A percentile compares a stretch with the other conserved stretches of the same genome.
Conservation (phyloP, 1,140 invertebrate genomes). For the Bombus impatiens region DNA sequence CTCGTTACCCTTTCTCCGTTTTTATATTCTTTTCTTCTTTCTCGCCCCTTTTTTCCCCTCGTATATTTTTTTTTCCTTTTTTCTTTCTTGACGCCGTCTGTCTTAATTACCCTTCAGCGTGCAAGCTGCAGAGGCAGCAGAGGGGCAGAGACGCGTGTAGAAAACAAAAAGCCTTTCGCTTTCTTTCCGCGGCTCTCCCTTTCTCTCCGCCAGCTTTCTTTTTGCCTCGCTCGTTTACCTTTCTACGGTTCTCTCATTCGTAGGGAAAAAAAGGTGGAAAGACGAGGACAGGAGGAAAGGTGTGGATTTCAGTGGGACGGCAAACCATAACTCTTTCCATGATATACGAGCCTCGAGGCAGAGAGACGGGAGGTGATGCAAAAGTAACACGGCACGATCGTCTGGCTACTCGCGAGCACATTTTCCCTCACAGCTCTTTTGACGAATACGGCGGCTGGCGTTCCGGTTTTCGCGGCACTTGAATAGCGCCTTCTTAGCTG, state of each 20-base stretch:
- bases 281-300: constrained; percentile 33
- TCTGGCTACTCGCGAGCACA: constrained; percentile 52
- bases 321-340: constrained; percentile 65
- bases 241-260: constrained; percentile 23
- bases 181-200: neutral
- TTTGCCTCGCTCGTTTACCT: constrained; percentile 16
- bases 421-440: constrained; percentile 62
- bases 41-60: neutral
- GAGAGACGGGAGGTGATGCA: constrained; percentile 59
- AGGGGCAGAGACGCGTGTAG: neutral
- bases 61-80: neutral
- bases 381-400: constrained; percentile 66
- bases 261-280: constrained; percentile 29
- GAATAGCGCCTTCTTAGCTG: constrained; percentile 60
- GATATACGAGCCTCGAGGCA: constrained; percentile 61
- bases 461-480: constrained; percentile 42
- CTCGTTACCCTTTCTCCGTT: constrained; percentile 40
- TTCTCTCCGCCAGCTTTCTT: neutral
- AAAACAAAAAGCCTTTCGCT: constrained; percentile 48
- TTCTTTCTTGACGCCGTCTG: constrained; percentile 39
- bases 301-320: constrained; percentile 61
- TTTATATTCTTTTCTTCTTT: neutral
- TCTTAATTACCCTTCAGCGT: constrained; percentile 55
- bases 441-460: constrained; percentile 54
- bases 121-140: constrained; percentile 1